Conservation (phyloP, 2,797 vertebrate genomes). For the Acanthurus leucopareius region DNA sequence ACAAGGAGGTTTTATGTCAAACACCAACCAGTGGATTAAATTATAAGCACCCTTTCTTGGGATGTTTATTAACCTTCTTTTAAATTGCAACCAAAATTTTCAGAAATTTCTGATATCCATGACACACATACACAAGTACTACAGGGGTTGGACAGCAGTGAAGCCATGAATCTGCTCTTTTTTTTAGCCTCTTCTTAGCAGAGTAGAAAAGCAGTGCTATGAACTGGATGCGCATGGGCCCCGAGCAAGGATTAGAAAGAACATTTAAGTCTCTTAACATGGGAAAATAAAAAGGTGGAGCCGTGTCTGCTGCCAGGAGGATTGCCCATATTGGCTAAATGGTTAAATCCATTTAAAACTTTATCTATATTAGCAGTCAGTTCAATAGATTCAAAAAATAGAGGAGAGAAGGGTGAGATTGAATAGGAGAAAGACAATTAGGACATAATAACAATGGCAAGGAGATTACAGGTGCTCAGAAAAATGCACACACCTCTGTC, state of each 20-base stretch:
- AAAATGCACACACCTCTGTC: conserved; percentile 16
- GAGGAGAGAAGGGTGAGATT: not conserved
- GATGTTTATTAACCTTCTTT: no score
- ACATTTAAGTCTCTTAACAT: not conserved
- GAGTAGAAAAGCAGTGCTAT: not conserved
- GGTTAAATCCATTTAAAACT: conserved; percentile 49
- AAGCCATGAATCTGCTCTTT: not conserved
- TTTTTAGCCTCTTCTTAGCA: not conserved
- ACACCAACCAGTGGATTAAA: no score
- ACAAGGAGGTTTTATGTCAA: no score
- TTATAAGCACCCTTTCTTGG: no score
- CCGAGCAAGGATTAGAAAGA: not conserved
- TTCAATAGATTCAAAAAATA: not conserved
- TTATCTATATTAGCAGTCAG: conserved; percentile 58
- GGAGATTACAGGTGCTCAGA: not conserved
- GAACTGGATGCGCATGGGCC: not conserved
- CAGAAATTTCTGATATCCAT: not conserved
- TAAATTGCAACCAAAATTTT: no score
- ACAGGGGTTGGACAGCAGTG: not conserved
- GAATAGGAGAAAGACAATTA: not conserved
- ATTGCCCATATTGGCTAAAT: conserved; percentile 1
- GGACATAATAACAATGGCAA: not conserved
- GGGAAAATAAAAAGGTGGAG: not conserved
- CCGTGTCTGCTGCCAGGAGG: not conserved
- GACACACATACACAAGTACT: no score